These are phyloP conservation scores for Coryphaenoides rupestris DNA, from an alignment of 2,113 vertebrate genomes.

Conservation along the genomic window DNA sequence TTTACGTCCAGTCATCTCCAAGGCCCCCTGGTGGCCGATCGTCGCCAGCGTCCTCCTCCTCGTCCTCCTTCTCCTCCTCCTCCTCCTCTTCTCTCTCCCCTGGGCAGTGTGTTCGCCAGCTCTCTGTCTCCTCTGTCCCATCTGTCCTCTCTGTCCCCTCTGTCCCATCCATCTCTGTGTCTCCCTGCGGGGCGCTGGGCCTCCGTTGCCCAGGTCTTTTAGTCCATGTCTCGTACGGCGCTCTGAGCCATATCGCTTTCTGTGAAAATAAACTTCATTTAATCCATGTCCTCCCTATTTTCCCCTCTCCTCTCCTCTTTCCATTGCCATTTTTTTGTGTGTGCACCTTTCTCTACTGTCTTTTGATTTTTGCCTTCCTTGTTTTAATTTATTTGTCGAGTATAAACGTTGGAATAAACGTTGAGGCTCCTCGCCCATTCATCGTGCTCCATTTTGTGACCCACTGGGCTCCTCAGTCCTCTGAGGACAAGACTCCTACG, in stretches of 20 bases:
- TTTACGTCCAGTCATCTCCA: conserved; percentile 81
- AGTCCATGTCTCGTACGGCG: conserved; percentile 80
- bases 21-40: conserved; percentile 77
- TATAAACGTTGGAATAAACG: conserved; percentile 60
- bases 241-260: conserved; percentile 64
- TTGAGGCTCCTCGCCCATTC: conserved; percentile 45
- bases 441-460: conserved; percentile 35
- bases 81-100: conserved; percentile 55
- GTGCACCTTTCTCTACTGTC: conserved; percentile 19
- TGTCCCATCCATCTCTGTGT: conserved; percentile 56
- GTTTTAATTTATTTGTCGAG: conserved; percentile 54
- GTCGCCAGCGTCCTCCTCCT: conserved; percentile 42
- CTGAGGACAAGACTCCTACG: conserved; percentile 22
- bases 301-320: conserved; percentile 40
- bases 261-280: conserved; percentile 93
- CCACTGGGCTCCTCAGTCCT: too few species aligned
- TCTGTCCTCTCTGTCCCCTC: conserved; percentile 66
- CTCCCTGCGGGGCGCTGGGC: conserved; percentile 60
- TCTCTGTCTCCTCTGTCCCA: conserved; percentile 46
- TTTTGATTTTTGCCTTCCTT: conserved; percentile 29
- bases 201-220: conserved; percentile 53
- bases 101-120: conserved; percentile 73
- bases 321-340: conserved; percentile 52
- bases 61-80: too few species aligned
- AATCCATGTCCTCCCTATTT: conserved; percentile 54